Evolutionary conservation across 2,113 vertebrate genomes (phyloP), one percentile per base, ranked within the genome.

Genomic region (Machaerirhynchus nigripectus): DNA sequence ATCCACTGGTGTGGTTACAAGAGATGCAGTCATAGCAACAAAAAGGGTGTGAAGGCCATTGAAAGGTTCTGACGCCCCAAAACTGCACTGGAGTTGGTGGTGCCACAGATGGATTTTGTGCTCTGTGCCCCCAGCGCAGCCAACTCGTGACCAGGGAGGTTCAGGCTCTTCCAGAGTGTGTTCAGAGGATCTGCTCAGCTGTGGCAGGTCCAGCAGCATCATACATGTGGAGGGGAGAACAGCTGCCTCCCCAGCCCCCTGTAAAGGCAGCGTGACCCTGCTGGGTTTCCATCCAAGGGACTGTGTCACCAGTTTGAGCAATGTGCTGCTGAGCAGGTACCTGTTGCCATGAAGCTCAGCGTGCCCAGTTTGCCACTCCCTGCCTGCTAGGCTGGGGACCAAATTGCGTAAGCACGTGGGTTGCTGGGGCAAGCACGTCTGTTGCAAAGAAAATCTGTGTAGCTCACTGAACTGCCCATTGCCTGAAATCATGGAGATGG

Each of bases 401-500:
- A 60, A 23, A 57, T 7, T 40, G n/a, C 1, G 0, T 49, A 22
- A 77, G 50, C n/a, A 24, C 0, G 0, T 15, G 39, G 8, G 63
- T 60, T 26, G 10, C 50, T 73, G 68, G 47, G 68, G 28, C 49
- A 59, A 15, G 74, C 0, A 0, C 40, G 52, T 60, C 56, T 85
- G 61, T 40, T 37, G 33, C 75, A n/a, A 18, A 78, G 39, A 64
- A 87, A 90, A 67, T 61, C 61, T 59, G 19, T 56, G 16, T 31
- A 69, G 52, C 74, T 94, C 55, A 47, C 84, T 60, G 73, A 76
- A 8, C 87, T 96, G 95, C 52, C 91, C 24, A 3, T 47, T 87
- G 86, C 67, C 70, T 92, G 77, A 87, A 95, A 84, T 89, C 33
- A 12, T 53, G 81, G 90, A 90, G 90, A 73, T 94, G 84, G 94